These are phyloP conservation scores for Zaprionus taronus DNA, from an alignment of 1,140 invertebrate genomes.

Conservation along the genomic window DNA sequence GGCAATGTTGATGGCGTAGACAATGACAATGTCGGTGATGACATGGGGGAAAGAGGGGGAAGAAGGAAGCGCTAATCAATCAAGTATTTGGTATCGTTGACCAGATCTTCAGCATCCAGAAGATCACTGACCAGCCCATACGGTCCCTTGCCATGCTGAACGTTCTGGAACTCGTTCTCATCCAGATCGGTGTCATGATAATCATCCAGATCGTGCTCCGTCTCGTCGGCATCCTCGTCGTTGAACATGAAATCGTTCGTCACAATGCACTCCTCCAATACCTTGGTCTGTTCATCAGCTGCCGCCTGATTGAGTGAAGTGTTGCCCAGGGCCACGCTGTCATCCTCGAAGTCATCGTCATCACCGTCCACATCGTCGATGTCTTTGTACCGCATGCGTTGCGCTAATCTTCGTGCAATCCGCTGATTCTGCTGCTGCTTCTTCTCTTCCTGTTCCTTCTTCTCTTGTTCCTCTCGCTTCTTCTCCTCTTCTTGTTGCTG, in stretches of 20 bases:
- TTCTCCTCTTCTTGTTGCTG: not conserved
- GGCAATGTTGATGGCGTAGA: not conserved
- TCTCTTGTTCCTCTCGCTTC: not conserved
- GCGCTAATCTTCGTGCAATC: not conserved
- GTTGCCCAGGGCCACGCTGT: conserved; percentile 14
- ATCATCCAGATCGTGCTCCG: conserved; percentile 36
- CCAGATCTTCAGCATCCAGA: conserved; percentile 61
- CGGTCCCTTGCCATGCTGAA: conserved; percentile 52
- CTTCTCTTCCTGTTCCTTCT: not conserved
- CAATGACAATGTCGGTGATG: not conserved
- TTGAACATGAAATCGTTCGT: conserved; percentile 75
- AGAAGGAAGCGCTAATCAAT: conserved; percentile 58
- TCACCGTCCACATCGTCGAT: conserved; percentile 17
- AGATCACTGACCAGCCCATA: conserved; percentile 58
- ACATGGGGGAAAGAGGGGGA: not conserved
- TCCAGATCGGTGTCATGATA: conserved; percentile 48
- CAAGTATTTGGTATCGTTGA: conserved; percentile 62
- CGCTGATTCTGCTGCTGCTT: not conserved
- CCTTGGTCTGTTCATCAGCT: conserved; percentile 54
- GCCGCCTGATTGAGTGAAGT: conserved; percentile 36
- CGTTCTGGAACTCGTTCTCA: conserved; percentile 50
- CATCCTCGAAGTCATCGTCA: conserved; percentile 34
- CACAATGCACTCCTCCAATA: conserved; percentile 74
- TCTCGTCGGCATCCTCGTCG: conserved; percentile 44
- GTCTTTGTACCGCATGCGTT: conserved; percentile 9